A percentile compares a stretch with the other conserved stretches of the same genome.
These are phyloP conservation scores for Volucella inflata DNA, from an alignment of 2,888 invertebrate genomes.

Conservation along the genomic window DNA sequence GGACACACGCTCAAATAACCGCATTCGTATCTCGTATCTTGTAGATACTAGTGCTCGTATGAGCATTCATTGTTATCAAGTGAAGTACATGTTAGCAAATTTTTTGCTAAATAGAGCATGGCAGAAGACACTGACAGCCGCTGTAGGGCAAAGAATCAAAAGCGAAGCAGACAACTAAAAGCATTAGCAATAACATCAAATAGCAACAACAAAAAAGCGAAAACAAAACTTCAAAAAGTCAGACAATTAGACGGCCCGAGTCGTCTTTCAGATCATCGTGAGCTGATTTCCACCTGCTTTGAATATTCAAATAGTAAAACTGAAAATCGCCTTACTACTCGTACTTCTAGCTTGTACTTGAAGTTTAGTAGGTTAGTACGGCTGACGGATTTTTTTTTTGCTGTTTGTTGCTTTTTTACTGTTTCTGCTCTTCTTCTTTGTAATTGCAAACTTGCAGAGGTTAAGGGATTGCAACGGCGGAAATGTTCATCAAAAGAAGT, in stretches of 20 bases:
- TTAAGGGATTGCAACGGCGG: conserved; percentile 71
- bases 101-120: conserved; percentile 71
- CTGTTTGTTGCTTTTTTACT: conserved; percentile 1
- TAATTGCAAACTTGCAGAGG: conserved; percentile 48
- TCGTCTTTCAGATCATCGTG: conserved; percentile 74
- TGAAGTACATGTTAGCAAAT: conserved; percentile 61
- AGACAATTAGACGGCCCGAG: conserved; percentile 74
- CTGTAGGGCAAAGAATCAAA: conserved; percentile 64
- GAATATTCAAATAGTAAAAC: conserved; percentile 74
- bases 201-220: conserved; percentile 2
- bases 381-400: conserved; percentile 19
- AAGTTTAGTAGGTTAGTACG: conserved; percentile 73
- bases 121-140: conserved; percentile 50
- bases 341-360: conserved; percentile 60
- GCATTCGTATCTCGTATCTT: conserved; percentile 12
- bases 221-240: conserved; percentile 65
- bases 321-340: conserved; percentile 67
- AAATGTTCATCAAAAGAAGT: conserved; percentile 60
- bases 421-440: conserved; percentile 51
- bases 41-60: too few species aligned
- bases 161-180: conserved; percentile 23
- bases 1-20: conserved; percentile 60
- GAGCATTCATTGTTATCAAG: conserved; percentile 51
- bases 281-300: conserved; percentile 75
- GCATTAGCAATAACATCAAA: conserved; percentile 20